Evolutionary conservation across 1,140 invertebrate genomes (phyloP).

Genomic region (Myzus persicae): DNA sequence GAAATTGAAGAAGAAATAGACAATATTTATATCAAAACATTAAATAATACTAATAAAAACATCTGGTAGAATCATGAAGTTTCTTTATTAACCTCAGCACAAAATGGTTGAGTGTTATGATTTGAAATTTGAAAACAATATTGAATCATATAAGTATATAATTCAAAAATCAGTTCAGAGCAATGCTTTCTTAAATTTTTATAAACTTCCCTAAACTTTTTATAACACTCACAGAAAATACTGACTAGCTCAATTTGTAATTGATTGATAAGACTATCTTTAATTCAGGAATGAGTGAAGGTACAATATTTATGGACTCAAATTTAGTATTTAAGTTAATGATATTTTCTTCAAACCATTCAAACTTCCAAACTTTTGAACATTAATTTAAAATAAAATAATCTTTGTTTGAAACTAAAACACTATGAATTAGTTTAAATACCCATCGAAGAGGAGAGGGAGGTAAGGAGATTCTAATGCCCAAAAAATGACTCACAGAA

Average conservation of each 20-base stretch:
- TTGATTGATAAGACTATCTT: no score
- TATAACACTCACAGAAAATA: not conserved
- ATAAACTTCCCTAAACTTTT: not conserved
- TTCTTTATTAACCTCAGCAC: no score
- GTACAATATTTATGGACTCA: no score
- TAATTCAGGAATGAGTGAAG: no score
- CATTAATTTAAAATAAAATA: no score
- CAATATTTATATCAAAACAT: not conserved
- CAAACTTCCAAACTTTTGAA: not conserved
- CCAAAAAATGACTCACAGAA: not conserved
- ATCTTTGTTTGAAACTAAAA: not conserved
- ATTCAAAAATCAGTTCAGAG: not conserved
- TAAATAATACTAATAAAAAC: not conserved
- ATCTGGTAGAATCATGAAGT: not conserved
- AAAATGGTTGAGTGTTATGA: not conserved
- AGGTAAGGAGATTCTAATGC: not conserved
- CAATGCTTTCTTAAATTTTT: not conserved
- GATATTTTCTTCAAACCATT: not conserved
- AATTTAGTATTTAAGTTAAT: no score
- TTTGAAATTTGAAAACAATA: not conserved
- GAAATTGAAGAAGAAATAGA: not conserved
- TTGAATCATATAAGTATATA: not conserved
- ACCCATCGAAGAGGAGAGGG: not conserved
- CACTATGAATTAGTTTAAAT: not conserved
- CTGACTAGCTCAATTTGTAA: not conserved